Conservation (phyloP, 2,113 vertebrate species). For the Eptesicus fuscus region DNA sequence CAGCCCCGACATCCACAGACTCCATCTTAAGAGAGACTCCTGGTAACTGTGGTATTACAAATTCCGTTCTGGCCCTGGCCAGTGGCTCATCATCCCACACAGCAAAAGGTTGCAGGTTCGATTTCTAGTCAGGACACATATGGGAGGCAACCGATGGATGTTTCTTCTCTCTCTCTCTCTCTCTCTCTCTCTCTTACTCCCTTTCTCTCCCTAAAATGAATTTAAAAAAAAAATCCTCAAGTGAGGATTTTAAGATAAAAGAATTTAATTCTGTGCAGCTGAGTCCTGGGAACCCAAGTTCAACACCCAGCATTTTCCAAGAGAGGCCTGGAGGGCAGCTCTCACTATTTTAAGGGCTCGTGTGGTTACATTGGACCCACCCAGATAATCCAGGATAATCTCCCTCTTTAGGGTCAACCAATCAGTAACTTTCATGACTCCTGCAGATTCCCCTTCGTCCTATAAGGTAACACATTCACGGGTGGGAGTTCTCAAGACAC, state of each 20-base stretch:
- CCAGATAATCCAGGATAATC: neutral
- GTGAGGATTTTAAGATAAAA: no score
- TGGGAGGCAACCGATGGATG: no score
- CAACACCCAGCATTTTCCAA: neutral
- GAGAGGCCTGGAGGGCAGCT: neutral
- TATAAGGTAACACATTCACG: neutral
- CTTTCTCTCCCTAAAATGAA: no score
- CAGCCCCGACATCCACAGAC: neutral
- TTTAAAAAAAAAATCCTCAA: no score
- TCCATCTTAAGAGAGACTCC: neutral
- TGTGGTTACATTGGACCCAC: neutral
- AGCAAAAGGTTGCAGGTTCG: no score
- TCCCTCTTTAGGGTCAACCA: neutral
- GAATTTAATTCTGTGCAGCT: slow-evolving; percentile 55
- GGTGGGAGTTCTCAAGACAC: neutral
- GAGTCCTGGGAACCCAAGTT: slow-evolving; percentile 33
- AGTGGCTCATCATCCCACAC: no score
- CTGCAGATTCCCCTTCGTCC: neutral
- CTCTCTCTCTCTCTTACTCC: no score
- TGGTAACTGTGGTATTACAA: neutral
- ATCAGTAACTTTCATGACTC: neutral
- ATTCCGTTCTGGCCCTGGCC: neutral
- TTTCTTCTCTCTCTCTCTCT: no score
- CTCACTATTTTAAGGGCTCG: neutral
- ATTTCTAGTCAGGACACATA: no score